Evolutionary conservation across 1,140 invertebrate species (phyloP).

Genomic region (Drosophila eugracilis): DNA sequence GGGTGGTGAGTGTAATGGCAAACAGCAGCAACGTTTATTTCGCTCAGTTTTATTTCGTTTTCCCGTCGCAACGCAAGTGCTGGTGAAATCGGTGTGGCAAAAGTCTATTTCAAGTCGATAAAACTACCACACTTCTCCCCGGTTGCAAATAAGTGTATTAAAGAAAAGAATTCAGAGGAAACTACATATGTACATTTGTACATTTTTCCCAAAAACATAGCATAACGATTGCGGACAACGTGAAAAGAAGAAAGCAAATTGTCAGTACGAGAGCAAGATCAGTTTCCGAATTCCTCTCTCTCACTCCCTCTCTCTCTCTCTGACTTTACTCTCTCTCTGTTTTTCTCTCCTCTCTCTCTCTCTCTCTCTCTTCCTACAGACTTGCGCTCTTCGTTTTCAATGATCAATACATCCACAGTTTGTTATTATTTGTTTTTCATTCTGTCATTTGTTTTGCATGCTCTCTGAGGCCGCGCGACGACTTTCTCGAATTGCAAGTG

Average conservation of each 20-base stretch:
- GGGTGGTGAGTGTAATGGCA: slow-evolving; percentile 52
- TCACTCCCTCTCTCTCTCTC: too few species aligned
- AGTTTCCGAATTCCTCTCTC: too few species aligned
- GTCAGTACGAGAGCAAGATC: slow-evolving; percentile 38
- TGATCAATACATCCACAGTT: slow-evolving; percentile 49
- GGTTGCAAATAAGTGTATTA: slow-evolving; percentile 5
- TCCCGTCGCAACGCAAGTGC: slow-evolving; percentile 67
- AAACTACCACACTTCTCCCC: neutral
- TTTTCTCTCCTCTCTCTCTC: neutral
- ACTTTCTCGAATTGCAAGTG: slow-evolving; percentile 71
- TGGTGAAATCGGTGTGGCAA: slow-evolving; percentile 45
- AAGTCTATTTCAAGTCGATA: slow-evolving; percentile 24
- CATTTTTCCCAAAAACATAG: slow-evolving; percentile 39
- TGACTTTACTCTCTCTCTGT: neutral
- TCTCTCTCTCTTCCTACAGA: slow-evolving; percentile 21
- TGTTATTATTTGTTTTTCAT: slow-evolving; percentile 64
- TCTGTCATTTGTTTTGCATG: slow-evolving; percentile 48
- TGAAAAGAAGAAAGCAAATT: slow-evolving; percentile 48
- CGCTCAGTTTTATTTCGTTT: slow-evolving; percentile 73
- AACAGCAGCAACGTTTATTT: slow-evolving; percentile 59
- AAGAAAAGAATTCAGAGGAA: slow-evolving; percentile 9
- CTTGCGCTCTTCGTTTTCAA: slow-evolving; percentile 31
- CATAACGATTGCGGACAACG: slow-evolving; percentile 40
- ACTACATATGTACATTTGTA: too few species aligned
- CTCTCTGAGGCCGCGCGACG: slow-evolving; percentile 38